phyloP scores from a whole-genome alignment of 2,888 invertebrate species.

The Protodeltote pygarga region DNA sequence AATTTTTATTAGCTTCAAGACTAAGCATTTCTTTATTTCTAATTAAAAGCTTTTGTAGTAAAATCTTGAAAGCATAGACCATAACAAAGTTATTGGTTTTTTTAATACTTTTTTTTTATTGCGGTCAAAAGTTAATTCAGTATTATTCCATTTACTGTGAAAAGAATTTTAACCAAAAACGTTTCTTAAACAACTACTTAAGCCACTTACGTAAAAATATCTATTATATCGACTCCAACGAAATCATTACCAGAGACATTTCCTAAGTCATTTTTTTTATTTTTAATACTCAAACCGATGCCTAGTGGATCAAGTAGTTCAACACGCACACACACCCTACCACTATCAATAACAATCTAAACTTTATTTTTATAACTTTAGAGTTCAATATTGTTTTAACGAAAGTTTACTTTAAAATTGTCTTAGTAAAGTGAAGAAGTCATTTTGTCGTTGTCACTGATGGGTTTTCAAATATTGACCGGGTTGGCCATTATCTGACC shows the following conservation, averaged over 20 bases:
- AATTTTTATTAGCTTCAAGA: not conserved
- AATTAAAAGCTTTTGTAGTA: not conserved
- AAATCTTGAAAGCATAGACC: not conserved
- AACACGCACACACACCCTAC: slow-evolving; percentile 37
- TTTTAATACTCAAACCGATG: slow-evolving; percentile 67
- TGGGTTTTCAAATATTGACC: slow-evolving; percentile 85
- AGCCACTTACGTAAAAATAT: slow-evolving; percentile 45
- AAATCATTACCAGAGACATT: slow-evolving; percentile 64
- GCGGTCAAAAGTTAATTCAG: slow-evolving; percentile 38
- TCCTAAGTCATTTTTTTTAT: slow-evolving; percentile 63
- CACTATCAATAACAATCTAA: slow-evolving; percentile 32
- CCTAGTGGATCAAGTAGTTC: slow-evolving; percentile 74
- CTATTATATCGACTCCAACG: slow-evolving; percentile 54
- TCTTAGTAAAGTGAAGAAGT: slow-evolving; percentile 79
- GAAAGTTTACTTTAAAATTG: slow-evolving; percentile 49
- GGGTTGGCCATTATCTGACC: slow-evolving; percentile 76
- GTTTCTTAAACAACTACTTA: slow-evolving; percentile 38
- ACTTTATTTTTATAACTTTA: slow-evolving; percentile 42
- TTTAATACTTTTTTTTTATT: slow-evolving; percentile 37
- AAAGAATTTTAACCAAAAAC: slow-evolving; percentile 17
- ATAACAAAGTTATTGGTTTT: slow-evolving; percentile 32
- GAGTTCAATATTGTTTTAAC: slow-evolving; percentile 41
- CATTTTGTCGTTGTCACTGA: slow-evolving; percentile 77
- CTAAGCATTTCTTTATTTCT: not conserved
- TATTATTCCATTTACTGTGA: slow-evolving; percentile 36